phyloP scores from a whole-genome alignment of 2,113 vertebrate species.

The Gallinago paraguaiae region DNA sequence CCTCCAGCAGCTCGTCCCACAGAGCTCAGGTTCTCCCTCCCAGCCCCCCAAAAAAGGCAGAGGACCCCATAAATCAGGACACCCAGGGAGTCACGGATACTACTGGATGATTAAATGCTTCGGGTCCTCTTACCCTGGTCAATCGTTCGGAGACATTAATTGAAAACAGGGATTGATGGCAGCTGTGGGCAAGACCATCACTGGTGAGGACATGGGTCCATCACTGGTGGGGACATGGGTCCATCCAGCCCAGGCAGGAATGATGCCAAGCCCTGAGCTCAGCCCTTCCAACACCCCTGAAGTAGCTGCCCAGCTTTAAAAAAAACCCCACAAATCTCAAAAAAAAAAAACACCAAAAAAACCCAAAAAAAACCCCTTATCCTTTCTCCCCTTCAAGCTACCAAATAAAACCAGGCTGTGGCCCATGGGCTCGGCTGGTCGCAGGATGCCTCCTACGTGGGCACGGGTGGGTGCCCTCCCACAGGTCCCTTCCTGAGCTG shows the following conservation, averaged over 20 bases:
- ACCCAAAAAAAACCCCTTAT: no score
- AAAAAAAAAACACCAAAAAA: background rate
- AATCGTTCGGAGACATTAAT: fast-evolving
- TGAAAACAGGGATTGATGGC: background rate
- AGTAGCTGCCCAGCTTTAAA: background rate
- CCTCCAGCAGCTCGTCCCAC: background rate
- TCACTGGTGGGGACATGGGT: fast-evolving
- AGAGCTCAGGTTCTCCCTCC: background rate
- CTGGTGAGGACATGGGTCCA: fast-evolving
- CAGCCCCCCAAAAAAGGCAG: background rate
- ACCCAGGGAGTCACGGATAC: background rate
- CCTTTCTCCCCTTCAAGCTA: background rate
- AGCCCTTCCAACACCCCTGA: background rate
- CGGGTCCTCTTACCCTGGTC: background rate
- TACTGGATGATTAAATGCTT: background rate
- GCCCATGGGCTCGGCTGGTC: background rate
- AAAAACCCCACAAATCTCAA: background rate
- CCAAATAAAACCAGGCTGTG: background rate
- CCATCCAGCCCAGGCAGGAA: background rate
- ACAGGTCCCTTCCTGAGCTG: background rate
- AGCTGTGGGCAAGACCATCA: background rate
- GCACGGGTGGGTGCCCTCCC: fast-evolving
- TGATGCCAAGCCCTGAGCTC: fast-evolving
- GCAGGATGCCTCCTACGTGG: fast-evolving
- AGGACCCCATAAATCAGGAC: background rate